Evolutionary conservation across 1,140 invertebrate genomes (phyloP).

Genomic region (Zaprionus vittiger): DNA sequence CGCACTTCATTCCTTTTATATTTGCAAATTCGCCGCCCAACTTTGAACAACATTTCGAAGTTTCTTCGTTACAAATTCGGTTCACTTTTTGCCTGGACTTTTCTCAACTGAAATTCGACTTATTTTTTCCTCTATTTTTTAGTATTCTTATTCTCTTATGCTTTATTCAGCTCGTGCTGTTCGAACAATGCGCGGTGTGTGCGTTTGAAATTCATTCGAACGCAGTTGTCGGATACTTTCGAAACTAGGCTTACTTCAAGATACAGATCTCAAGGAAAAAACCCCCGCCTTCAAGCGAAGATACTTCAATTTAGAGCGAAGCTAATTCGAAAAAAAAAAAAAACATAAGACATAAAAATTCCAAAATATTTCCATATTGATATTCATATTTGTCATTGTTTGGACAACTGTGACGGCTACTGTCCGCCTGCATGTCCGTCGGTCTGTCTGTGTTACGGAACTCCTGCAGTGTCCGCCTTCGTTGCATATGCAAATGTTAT

Average conservation of each 20-base stretch:
- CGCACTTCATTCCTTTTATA: constrained; percentile 5
- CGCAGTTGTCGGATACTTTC: constrained; percentile 9
- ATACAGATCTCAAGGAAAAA: constrained; percentile 14
- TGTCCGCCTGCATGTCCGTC: constrained; percentile 16
- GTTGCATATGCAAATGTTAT: constrained; percentile 64
- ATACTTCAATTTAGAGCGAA: constrained; percentile 53
- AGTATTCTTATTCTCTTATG: constrained; percentile 13
- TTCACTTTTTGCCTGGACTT: constrained; percentile 30
- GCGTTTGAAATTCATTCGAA: constrained; percentile 63
- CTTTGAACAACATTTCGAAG: constrained; percentile 55
- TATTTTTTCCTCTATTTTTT: constrained; percentile 31
- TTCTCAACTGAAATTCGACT: constrained; percentile 35
- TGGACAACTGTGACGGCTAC: constrained; percentile 55
- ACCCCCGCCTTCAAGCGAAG: constrained; percentile 6
- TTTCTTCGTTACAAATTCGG: constrained; percentile 31
- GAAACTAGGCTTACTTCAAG: constrained; percentile 14
- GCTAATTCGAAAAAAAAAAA: constrained; percentile 52
- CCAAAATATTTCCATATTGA: constrained; percentile 52
- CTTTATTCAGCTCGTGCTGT: constrained; percentile 58
- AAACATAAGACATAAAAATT: constrained; percentile 27
- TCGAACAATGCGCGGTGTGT: constrained; percentile 59
- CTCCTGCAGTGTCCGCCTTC: constrained; percentile 27
- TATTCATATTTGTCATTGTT: constrained; percentile 77
- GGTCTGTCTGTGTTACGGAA: constrained; percentile 12
- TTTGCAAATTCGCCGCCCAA: constrained; percentile 66